Evolutionary conservation across 2,797 vertebrate genomes (phyloP).

Genomic region (Sciurus vulgaris): DNA sequence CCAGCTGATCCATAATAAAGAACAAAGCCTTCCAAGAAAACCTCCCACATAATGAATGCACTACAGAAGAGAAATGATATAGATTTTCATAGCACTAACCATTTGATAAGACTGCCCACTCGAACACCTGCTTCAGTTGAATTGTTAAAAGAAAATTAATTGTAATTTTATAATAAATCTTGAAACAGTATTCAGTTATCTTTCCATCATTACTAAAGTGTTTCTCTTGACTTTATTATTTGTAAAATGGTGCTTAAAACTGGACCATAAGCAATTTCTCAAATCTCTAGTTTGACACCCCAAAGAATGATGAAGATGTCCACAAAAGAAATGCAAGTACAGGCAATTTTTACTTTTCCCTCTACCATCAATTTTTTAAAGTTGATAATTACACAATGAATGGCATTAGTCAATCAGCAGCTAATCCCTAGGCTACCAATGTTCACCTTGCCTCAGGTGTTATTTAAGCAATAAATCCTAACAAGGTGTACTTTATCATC

Average conservation of each 20-base stretch:
- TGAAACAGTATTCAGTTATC: fast-evolving
- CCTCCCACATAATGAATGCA: neutral
- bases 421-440: constrained; percentile 85
- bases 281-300: constrained; percentile 68
- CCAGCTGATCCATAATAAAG: neutral
- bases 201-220: neutral
- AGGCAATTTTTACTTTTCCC: constrained; percentile 17
- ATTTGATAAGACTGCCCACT: neutral
- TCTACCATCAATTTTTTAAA: constrained; percentile 61
- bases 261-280: constrained; percentile 65
- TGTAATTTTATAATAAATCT: constrained; percentile 28
- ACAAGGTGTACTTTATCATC: constrained; percentile 89
- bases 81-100: constrained; percentile 1
- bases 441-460: constrained; percentile 87
- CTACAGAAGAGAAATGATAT: constrained; percentile 4
- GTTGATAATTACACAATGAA: constrained; percentile 83
- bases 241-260: constrained; percentile 57
- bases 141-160: constrained; percentile 35
- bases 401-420: constrained; percentile 86
- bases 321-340: constrained; percentile 53
- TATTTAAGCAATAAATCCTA: constrained; percentile 89
- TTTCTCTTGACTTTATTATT: constrained; percentile 20
- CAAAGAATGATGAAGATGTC: constrained; percentile 69
- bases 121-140: constrained; percentile 28
- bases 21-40: constrained; percentile 39